These are phyloP conservation scores for Poecilia wingei DNA, from an alignment of 2,797 vertebrate species.

Conservation along the genomic window DNA sequence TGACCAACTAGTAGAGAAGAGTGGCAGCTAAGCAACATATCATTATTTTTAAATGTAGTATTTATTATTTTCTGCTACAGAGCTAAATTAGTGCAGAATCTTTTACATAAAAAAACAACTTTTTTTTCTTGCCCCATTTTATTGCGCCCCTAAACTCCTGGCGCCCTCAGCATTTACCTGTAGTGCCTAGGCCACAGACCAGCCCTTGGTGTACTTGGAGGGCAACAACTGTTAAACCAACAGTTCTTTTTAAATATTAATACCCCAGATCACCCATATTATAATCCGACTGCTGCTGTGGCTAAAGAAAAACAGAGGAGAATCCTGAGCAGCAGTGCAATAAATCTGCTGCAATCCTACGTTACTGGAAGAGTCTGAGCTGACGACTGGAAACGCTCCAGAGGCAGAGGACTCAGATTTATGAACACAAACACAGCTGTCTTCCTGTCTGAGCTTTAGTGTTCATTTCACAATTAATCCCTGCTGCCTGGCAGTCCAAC, in stretches of 20 bases:
- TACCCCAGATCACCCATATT: slow-evolving; percentile 1
- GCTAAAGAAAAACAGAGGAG: slow-evolving; percentile 9
- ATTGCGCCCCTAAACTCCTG: too few species aligned
- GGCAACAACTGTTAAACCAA: slow-evolving; percentile 27
- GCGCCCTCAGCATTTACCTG: too few species aligned
- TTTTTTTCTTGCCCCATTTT: too few species aligned
- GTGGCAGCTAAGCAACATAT: too few species aligned
- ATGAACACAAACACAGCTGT: slow-evolving; percentile 12
- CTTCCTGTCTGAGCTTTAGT: slow-evolving; percentile 17
- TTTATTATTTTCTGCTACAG: too few species aligned
- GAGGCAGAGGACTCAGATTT: slow-evolving; percentile 1
- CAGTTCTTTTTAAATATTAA: neutral
- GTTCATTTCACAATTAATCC: slow-evolving; percentile 1
- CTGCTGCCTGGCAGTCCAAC: neutral
- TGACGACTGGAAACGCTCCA: neutral
- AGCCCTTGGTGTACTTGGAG: slow-evolving; percentile 16
- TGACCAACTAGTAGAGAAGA: too few species aligned
- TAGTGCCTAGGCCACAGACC: too few species aligned
- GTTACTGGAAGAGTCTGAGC: slow-evolving; percentile 12
- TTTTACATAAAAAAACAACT: too few species aligned
- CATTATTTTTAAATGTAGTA: too few species aligned
- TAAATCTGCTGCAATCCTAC: slow-evolving; percentile 18
- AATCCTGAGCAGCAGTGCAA: neutral
- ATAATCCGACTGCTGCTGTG: slow-evolving; percentile 23
- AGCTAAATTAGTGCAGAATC: too few species aligned